These are phyloP conservation scores for Hydrocynus forskahlii DNA, from an alignment of 2,797 vertebrate species.

Conservation along the genomic window DNA sequence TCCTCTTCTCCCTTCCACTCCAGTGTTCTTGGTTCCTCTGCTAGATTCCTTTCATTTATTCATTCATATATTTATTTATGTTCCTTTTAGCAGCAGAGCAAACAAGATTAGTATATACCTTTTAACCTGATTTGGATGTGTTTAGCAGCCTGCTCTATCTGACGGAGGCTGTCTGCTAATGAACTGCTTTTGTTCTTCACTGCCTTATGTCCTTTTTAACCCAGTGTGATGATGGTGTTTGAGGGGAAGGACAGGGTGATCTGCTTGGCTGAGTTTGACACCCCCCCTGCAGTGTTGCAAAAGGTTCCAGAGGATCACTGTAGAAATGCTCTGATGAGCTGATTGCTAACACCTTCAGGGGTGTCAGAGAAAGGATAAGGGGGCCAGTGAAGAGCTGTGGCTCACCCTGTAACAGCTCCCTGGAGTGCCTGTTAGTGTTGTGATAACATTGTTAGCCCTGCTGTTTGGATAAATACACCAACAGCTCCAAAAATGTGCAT, in stretches of 20 bases:
- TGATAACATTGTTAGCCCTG: slow-evolving; percentile 57
- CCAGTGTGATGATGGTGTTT: neutral
- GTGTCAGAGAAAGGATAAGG: slow-evolving; percentile 45
- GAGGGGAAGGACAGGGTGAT: slow-evolving; percentile 29
- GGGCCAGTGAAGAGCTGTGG: slow-evolving; percentile 61
- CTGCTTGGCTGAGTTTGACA: slow-evolving; percentile 45
- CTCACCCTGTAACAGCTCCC: slow-evolving; percentile 33
- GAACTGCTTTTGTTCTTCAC: slow-evolving; percentile 44
- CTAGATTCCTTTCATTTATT: slow-evolving; percentile 62
- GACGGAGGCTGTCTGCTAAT: slow-evolving; percentile 19
- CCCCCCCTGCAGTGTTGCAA: slow-evolving; percentile 40
- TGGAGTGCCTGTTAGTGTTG: slow-evolving; percentile 52
- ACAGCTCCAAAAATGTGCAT: slow-evolving; percentile 49
- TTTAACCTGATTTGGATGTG: slow-evolving; percentile 54
- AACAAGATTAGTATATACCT: slow-evolving; percentile 59
- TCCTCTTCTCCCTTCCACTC: slow-evolving; percentile 37
- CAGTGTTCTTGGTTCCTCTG: slow-evolving; percentile 57
- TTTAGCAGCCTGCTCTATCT: slow-evolving; percentile 49
- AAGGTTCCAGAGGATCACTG: slow-evolving; percentile 45
- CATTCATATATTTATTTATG: slow-evolving; percentile 65
- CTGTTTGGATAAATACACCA: slow-evolving; percentile 42
- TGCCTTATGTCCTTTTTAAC: slow-evolving; percentile 39
- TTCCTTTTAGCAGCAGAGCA: slow-evolving; percentile 71
- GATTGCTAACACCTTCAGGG: slow-evolving; percentile 55
- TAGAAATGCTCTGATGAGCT: slow-evolving; percentile 57